phyloP scores from a whole-genome alignment of 1,140 invertebrate species.

The Aphaenogaster floridana region DNA sequence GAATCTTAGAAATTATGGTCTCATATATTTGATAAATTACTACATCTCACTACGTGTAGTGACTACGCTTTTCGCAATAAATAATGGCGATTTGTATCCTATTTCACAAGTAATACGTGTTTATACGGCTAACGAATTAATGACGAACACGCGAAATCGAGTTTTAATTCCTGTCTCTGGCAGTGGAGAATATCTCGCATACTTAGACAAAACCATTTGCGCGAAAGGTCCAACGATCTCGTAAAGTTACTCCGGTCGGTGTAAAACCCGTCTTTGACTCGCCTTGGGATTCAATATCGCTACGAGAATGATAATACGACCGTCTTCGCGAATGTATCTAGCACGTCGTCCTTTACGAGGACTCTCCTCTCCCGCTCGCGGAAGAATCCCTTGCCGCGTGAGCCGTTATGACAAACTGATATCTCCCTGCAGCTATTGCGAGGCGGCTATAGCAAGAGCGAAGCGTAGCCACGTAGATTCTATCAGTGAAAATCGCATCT shows the following conservation, averaged over 20 bases:
- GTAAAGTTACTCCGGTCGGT: background rate
- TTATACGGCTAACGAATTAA: conserved; percentile 9
- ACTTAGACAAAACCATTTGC: background rate
- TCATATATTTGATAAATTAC: conserved; percentile 4
- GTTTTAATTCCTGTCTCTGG: background rate
- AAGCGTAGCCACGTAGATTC: conserved; percentile 48
- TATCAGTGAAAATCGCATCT: conserved; percentile 71
- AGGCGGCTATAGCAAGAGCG: background rate
- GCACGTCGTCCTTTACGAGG: conserved; percentile 30
- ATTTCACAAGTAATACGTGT: background rate
- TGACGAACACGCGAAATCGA: background rate
- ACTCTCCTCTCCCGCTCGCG: background rate
- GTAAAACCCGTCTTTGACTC: conserved; percentile 43
- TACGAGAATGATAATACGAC: conserved; percentile 33
- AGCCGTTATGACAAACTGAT: conserved; percentile 51
- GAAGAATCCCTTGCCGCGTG: conserved; percentile 32
- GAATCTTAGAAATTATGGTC: background rate
- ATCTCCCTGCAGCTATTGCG: background rate
- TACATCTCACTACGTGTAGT: background rate
- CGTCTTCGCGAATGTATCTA: background rate
- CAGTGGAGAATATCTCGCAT: background rate
- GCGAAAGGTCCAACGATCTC: conserved; percentile 4
- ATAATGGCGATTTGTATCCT: background rate
- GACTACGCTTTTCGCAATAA: background rate
- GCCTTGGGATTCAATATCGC: conserved; percentile 61